Evolutionary conservation across 2,113 vertebrate genomes (phyloP).

Genomic region (Theristicus caerulescens): DNA sequence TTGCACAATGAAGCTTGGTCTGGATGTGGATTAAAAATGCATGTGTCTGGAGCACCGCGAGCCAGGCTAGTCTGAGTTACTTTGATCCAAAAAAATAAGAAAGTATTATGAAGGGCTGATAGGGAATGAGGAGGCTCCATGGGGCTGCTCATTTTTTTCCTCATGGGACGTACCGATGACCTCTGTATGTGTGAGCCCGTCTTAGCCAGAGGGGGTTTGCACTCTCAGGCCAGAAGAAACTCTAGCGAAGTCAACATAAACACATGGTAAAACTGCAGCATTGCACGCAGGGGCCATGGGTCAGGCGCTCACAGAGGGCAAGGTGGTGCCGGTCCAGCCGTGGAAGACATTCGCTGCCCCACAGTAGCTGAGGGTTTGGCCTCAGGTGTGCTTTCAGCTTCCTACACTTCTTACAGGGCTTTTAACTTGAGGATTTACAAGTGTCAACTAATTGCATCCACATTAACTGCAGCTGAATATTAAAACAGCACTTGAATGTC

Average conservation of each 20-base stretch:
- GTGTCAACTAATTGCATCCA: conserved; percentile 24
- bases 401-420: neutral
- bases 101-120: neutral
- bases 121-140: neutral
- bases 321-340: neutral
- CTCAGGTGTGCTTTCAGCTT: neutral
- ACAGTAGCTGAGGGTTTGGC: neutral
- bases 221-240: neutral
- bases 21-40: conserved; percentile 51
- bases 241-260: neutral
- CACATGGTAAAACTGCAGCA: neutral
- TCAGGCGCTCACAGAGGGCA: fast-evolving
- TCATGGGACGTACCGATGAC: fast-evolving
- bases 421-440: conserved; percentile 22
- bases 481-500: neutral
- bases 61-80: conserved; percentile 2
- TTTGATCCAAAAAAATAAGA: neutral
- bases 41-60: conserved; percentile 28
- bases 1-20: conserved; percentile 64
- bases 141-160: neutral
- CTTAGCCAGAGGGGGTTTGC: neutral
- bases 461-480: neutral
- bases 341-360: neutral
- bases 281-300: neutral
- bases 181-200: neutral